phyloP scores from a whole-genome alignment of 2,797 vertebrate genomes.

The Eospalax fontanierii region DNA sequence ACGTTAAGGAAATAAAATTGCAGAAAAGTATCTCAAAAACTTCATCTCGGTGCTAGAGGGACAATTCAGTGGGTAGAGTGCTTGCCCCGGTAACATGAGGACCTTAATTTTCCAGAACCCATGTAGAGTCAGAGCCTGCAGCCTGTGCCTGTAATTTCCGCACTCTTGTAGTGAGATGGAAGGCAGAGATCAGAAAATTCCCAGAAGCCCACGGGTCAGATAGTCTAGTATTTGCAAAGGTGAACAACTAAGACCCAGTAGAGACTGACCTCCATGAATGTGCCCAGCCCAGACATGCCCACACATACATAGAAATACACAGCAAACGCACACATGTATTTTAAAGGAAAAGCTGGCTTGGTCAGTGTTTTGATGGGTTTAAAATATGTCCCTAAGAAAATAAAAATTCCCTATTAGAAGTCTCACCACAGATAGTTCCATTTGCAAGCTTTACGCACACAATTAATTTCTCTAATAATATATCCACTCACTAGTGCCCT shows the following conservation, averaged over 20 bases:
- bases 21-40: neutral
- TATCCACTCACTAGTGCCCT: neutral
- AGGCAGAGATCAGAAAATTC: neutral
- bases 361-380: neutral
- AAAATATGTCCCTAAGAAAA: neutral
- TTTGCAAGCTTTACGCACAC: neutral
- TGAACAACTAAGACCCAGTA: neutral
- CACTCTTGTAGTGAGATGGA: neutral
- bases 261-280: neutral
- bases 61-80: neutral
- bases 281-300: neutral
- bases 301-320: neutral
- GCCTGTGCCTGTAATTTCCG: neutral
- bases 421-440: accelerated
- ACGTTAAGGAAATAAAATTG: neutral
- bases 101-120: neutral
- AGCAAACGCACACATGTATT: neutral
- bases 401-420: neutral
- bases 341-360: neutral
- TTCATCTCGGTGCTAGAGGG: neutral
- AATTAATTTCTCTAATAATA: neutral
- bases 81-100: neutral
- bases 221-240: neutral
- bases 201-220: neutral
- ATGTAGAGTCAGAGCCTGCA: neutral